Conservation (phyloP, 1,140 invertebrate genomes). For the Psix sp. region DNA sequence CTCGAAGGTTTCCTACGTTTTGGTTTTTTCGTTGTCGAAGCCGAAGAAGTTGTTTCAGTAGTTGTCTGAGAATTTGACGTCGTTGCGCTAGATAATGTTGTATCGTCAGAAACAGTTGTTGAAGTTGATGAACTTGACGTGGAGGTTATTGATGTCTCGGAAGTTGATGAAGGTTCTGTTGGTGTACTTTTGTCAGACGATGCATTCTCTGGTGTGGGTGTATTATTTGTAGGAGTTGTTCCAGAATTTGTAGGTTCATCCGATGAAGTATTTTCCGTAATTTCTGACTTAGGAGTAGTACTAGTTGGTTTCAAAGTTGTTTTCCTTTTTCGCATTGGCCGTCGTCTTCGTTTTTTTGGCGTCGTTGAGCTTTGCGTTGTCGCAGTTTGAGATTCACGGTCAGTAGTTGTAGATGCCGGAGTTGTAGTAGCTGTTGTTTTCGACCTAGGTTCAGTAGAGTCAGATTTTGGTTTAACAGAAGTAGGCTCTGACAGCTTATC, state of each 20-base stretch:
- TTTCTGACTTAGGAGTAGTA: slow-evolving; percentile 23
- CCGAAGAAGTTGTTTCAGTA: slow-evolving; percentile 14
- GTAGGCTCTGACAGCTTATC: too few species aligned
- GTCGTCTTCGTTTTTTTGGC: slow-evolving; percentile 29
- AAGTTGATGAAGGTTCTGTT: neutral
- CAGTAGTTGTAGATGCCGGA: neutral
- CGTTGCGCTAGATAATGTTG: neutral
- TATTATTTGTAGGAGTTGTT: neutral
- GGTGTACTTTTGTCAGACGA: neutral
- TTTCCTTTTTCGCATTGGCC: slow-evolving; percentile 32
- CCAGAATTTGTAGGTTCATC: slow-evolving; percentile 1
- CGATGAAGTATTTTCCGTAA: too few species aligned
- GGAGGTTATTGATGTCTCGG: neutral
- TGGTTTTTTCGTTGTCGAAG: slow-evolving; percentile 22
- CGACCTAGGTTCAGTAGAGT: too few species aligned
- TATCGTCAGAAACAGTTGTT: slow-evolving; percentile 1
- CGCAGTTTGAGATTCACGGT: neutral
- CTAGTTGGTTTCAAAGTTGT: slow-evolving; percentile 23
- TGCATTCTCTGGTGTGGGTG: slow-evolving; percentile 1
- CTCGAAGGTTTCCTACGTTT: slow-evolving; percentile 5
- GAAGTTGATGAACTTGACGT: neutral
- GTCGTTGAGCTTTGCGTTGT: slow-evolving; percentile 8
- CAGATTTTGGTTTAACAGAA: too few species aligned
- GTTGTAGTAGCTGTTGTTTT: slow-evolving; percentile 3
- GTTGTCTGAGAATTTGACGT: slow-evolving; percentile 1